Conservation (phyloP, 2,113 vertebrate species). For the Psittacara wagleri region DNA sequence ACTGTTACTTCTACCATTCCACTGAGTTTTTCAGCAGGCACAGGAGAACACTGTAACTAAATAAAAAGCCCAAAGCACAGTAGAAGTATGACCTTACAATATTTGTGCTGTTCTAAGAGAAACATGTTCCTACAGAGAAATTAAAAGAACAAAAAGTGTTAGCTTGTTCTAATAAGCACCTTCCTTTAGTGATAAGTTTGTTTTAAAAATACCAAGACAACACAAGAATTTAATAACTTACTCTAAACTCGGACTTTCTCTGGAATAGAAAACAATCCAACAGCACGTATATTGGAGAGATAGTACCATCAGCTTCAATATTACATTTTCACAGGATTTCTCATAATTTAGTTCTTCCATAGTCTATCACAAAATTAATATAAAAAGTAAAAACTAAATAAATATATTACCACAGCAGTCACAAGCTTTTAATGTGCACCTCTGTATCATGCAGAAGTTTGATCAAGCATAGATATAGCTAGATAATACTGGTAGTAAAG, state of each 20-base stretch:
- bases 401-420: neutral
- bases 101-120: neutral
- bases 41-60: neutral
- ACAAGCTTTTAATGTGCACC: neutral
- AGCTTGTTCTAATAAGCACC: neutral
- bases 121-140: neutral
- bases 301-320: slow-evolving; percentile 82
- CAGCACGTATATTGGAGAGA: slow-evolving; percentile 89
- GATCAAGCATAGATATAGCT: neutral
- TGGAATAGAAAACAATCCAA: slow-evolving; percentile 87
- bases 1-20: neutral
- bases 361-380: slow-evolving; percentile 71
- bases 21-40: neutral
- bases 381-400: neutral
- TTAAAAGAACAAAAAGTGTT: neutral
- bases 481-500: neutral
- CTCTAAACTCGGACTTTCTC: slow-evolving; percentile 72
- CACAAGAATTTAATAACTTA: slow-evolving; percentile 54
- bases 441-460: neutral
- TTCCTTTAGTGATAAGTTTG: neutral
- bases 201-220: neutral
- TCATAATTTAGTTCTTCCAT: slow-evolving; percentile 81
- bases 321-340: slow-evolving; percentile 77
- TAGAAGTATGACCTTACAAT: neutral
- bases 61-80: neutral